Evolutionary conservation across 2,888 invertebrate species (phyloP).

Genomic region (Ellobium chinense): DNA sequence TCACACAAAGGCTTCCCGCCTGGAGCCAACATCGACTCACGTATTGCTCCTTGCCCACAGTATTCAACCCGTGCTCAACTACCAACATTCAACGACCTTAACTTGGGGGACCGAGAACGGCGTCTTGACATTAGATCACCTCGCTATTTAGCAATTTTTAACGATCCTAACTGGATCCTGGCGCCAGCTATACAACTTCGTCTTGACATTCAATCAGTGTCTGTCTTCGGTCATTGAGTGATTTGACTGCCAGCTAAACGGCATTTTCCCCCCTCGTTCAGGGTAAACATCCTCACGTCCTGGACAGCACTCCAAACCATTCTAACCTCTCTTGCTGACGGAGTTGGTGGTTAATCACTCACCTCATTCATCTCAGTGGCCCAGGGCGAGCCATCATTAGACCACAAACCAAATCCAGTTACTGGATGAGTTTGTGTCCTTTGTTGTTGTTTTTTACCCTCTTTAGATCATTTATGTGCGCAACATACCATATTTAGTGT

Average conservation of each 20-base stretch:
- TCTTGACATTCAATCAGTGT: conserved; percentile 40
- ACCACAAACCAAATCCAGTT: conserved; percentile 22
- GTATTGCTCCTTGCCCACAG: conserved; percentile 10
- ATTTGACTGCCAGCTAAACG: conserved; percentile 32
- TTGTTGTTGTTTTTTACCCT: too few species aligned
- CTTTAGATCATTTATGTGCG: too few species aligned
- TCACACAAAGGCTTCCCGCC: conserved; percentile 25
- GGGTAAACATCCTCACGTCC: conserved; percentile 19
- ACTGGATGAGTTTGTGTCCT: too few species aligned
- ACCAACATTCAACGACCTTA: conserved; percentile 33
- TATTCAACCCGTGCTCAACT: conserved; percentile 36
- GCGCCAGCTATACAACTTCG: conserved; percentile 11
- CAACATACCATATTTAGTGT: too few species aligned
- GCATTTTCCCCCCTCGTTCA: background rate
- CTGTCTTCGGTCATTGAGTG: conserved; percentile 23
- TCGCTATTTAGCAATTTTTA: conserved; percentile 33
- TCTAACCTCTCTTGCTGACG: background rate
- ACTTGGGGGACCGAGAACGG: conserved; percentile 14
- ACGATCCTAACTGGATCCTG: conserved; percentile 25
- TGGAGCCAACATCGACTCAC: conserved; percentile 26
- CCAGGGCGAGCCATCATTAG: conserved; percentile 37
- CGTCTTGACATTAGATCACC: conserved; percentile 40
- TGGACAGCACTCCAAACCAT: conserved; percentile 10
- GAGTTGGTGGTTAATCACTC: conserved; percentile 25
- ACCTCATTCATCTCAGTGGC: background rate